These are phyloP conservation scores for Drosophila bifasciata DNA, from an alignment of 1,140 invertebrate genomes.

Conservation along the genomic window DNA sequence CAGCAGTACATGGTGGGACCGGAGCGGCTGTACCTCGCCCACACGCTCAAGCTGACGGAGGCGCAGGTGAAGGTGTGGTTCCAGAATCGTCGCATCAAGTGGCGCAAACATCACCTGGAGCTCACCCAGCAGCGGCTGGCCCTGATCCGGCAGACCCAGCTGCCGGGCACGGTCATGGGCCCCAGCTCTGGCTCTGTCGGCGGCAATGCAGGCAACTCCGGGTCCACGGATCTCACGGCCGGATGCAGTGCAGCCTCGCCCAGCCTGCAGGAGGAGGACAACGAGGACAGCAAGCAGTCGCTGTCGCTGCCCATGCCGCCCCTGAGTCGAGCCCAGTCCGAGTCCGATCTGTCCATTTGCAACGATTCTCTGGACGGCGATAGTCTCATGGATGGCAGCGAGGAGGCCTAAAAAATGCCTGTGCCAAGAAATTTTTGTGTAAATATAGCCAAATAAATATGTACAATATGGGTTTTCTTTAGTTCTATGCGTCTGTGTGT, in stretches of 20 bases:
- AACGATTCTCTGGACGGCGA: conserved; percentile 79
- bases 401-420: conserved; percentile 61
- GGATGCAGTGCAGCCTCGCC: conserved; percentile 43
- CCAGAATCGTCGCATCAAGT: conserved; percentile 97
- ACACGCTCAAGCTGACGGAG: conserved; percentile 94
- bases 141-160: conserved; percentile 88
- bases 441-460: conserved; percentile 71
- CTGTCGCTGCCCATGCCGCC: conserved; percentile 50
- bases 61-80: conserved; percentile 99
- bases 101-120: conserved; percentile 96
- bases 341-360: conserved; percentile 81
- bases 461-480: conserved; percentile 46
- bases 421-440: conserved; percentile 37
- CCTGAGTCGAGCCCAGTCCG: conserved; percentile 65
- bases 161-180: conserved; percentile 49
- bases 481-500: background rate
- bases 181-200: conserved; percentile 3
- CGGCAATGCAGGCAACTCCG: conserved; percentile 19
- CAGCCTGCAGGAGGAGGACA: conserved; percentile 68
- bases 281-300: conserved; percentile 77
- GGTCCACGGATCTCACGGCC: conserved; percentile 31
- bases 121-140: conserved; percentile 94
- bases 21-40: conserved; percentile 94
- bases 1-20: conserved; percentile 98
- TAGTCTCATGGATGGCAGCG: conserved; percentile 78